Evolutionary conservation across 2,797 vertebrate genomes (phyloP).

Genomic region (Gouania willdenowi): DNA sequence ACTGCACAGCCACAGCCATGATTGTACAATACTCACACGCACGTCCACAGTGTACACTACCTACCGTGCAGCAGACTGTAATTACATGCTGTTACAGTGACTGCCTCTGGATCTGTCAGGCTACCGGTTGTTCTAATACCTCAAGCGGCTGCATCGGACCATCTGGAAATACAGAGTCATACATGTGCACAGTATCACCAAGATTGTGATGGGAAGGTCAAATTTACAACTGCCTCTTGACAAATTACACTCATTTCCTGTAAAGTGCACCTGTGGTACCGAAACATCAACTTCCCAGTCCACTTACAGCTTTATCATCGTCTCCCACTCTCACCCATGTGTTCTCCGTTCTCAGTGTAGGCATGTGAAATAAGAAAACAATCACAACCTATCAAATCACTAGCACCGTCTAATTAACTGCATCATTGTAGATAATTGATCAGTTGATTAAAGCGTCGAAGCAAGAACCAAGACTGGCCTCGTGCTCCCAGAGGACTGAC

Average conservation of each 20-base stretch:
- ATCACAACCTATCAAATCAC: constrained; percentile 35
- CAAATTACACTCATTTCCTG: constrained; percentile 17
- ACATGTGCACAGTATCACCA: neutral
- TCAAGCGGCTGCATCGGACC: neutral
- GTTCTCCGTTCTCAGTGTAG: neutral
- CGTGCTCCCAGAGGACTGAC: constrained; percentile 12
- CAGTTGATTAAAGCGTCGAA: constrained; percentile 42
- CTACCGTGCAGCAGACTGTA: constrained; percentile 10
- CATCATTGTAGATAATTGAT: constrained; percentile 54
- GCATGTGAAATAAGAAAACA: constrained; percentile 23
- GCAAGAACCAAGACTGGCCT: constrained; percentile 24
- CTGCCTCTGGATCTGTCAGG: constrained; percentile 17
- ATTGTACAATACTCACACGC: constrained; percentile 1
- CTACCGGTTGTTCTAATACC: constrained; percentile 9
- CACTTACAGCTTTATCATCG: neutral
- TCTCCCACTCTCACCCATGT: neutral
- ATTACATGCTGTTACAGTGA: constrained; percentile 31
- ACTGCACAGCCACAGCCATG: too few relatives aligned
- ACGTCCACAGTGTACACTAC: neutral
- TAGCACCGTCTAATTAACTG: constrained; percentile 40
- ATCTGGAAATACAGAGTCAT: neutral
- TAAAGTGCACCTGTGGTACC: constrained; percentile 21
- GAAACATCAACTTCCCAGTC: constrained; percentile 8
- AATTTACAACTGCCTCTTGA: constrained; percentile 19
- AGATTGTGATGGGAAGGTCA: neutral